These are phyloP conservation scores for Chionomys nivalis DNA, from an alignment of 2,113 vertebrate species.

Conservation along the genomic window DNA sequence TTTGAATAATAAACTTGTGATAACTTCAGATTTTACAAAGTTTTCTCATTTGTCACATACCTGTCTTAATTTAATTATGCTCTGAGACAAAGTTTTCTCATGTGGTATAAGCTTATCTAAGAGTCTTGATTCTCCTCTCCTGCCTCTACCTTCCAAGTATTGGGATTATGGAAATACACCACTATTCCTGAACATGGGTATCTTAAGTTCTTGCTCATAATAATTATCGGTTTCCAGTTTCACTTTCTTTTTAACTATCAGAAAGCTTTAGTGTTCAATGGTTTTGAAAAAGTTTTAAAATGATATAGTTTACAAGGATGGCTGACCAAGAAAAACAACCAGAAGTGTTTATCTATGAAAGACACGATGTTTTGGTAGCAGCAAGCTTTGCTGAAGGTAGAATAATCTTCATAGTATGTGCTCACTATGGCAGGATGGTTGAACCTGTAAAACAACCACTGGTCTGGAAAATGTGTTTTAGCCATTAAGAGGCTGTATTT, in stretches of 20 bases:
- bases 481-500: not conserved
- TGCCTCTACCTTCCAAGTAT: not conserved
- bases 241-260: not conserved
- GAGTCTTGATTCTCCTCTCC: not conserved
- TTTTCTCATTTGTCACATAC: constrained; percentile 19
- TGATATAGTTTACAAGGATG: not conserved
- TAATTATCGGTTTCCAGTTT: not conserved
- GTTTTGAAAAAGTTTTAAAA: constrained; percentile 28
- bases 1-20: constrained; percentile 25
- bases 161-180: not conserved
- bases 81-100: not conserved
- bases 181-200: not conserved
- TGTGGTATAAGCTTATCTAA: not conserved
- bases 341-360: not conserved
- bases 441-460: not conserved
- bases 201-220: not conserved
- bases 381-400: constrained; percentile 18
- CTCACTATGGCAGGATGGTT: not conserved
- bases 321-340: not conserved
- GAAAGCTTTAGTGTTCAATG: constrained; percentile 21
- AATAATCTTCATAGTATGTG: not conserved
- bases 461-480: constrained; percentile 29
- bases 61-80: not conserved
- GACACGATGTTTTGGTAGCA: constrained; percentile 1
- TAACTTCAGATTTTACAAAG: constrained; percentile 40